Evolutionary conservation across 2,888 invertebrate species (phyloP).

Genomic region (Argynnis bischoffii): DNA sequence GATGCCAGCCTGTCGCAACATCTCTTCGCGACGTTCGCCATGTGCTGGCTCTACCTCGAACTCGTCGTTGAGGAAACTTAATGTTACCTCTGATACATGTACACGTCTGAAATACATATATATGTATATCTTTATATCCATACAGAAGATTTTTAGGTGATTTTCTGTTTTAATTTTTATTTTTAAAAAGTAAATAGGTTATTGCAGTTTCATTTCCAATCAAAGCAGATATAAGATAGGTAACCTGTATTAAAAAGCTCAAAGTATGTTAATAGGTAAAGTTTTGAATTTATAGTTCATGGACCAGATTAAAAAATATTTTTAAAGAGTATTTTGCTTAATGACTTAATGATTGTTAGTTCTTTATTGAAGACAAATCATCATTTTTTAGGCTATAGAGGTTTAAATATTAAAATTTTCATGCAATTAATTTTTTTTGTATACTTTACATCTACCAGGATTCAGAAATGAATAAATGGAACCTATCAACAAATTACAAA

Average conservation of each 20-base stretch:
- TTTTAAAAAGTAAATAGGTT: not conserved
- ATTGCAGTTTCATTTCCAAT: not conserved
- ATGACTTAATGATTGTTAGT: not conserved
- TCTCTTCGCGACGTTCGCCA: conserved; percentile 96
- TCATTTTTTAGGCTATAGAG: not conserved
- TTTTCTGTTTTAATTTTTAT: not conserved
- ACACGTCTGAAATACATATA: conserved; percentile 87
- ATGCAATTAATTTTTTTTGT: too few relatives aligned
- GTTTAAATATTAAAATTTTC: too few relatives aligned
- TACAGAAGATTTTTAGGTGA: too few relatives aligned
- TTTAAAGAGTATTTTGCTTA: not conserved
- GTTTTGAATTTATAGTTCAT: too few relatives aligned
- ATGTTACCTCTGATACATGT: conserved; percentile 95
- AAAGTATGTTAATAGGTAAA: too few relatives aligned
- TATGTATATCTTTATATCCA: too few relatives aligned
- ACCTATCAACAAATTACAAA: too few relatives aligned
- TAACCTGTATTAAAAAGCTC: too few relatives aligned
- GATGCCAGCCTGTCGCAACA: conserved; percentile 92
- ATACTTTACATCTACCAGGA: too few relatives aligned
- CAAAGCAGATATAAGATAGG: too few relatives aligned
- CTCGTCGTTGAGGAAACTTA: conserved; percentile 92
- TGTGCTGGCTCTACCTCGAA: conserved; percentile 96
- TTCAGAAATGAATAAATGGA: too few relatives aligned
- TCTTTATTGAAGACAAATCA: not conserved
- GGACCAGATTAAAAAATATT: too few relatives aligned